Base-by-base conservation (phyloP, 2,113 vertebrate genomes). In the Cololabis saira region DNA sequence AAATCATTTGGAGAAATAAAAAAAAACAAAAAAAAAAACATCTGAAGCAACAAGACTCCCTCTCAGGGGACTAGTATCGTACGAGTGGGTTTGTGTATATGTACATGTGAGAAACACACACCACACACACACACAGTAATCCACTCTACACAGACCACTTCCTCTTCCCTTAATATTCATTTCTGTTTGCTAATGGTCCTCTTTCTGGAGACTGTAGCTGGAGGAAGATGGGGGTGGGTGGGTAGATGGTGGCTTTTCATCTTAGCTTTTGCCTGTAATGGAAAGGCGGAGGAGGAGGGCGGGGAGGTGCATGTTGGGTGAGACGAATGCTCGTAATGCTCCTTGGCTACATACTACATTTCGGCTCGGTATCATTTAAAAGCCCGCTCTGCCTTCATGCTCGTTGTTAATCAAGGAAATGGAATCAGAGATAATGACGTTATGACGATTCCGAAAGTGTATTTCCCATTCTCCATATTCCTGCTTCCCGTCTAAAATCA, bases 241-340 rank as follows among this genome's bases (percentile, higher is more conserved):
- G 60, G 79, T 81, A 71, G 72, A 80, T 66, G 78, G 65, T 72
- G 70, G 85, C 62, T 61, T 65, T 81, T 78, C 76, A 87, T 86
- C 88, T 85, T 76, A 87, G 83, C 69, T 85, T 87, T 83, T 82
- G 59, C 67, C 63, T 71, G 88, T 88, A 91, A 93, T 89, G 85
- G 88, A 79, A 86, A 80, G 61, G 74, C 80, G 83, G 79, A 7
- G 33, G 33, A 4, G 33, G 33, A 9, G 30, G 30, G 70, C n/a
- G 24, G 2, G 67, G 75, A 45, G 76, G 76, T 57, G 72, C 81
- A 77, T 61, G 76, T 66, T 62, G 68, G 70, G 67, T 76, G 82
- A 89, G 83, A 91, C 65, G 50, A 86, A 92, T 91, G 67, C 85
- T 86, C 30, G 77, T 80, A 72, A 84, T 86, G 80, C 74, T 72